Conservation (phyloP, 2,113 vertebrate species). For the Cygnus buccinator region DNA sequence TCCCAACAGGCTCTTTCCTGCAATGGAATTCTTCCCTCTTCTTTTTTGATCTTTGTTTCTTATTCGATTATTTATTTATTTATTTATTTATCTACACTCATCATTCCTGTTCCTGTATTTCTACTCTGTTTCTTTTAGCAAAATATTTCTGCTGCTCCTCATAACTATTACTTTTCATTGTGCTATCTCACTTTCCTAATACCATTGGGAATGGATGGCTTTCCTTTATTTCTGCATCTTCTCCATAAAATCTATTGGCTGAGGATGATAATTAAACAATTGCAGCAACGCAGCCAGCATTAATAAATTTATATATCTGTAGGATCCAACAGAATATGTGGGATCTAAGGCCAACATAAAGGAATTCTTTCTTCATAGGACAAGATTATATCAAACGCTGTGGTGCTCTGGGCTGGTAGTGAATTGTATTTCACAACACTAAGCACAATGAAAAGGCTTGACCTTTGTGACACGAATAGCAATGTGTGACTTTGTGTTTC, state of each 20-base stretch:
- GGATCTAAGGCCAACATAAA: constrained; percentile 15
- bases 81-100: neutral
- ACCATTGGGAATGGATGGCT: neutral
- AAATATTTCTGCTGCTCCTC: neutral
- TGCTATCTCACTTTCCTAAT: neutral
- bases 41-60: neutral
- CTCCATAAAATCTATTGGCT: neutral
- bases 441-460: constrained; percentile 3
- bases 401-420: constrained; percentile 30
- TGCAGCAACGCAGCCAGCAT: constrained; percentile 14
- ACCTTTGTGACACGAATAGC: neutral
- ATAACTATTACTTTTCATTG: neutral
- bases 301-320: constrained; percentile 27
- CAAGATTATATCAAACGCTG: constrained; percentile 32
- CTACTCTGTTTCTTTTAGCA: neutral
- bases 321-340: neutral
- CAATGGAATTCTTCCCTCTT: neutral
- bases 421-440: neutral
- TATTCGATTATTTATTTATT: neutral
- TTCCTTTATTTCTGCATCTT: neutral
- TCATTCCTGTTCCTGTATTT: neutral
- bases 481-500: neutral
- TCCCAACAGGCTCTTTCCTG: neutral
- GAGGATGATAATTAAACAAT: neutral
- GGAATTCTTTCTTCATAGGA: constrained; percentile 28